These are phyloP conservation scores for Potamilus streckersoni DNA, from an alignment of 1,140 invertebrate species.

Conservation along the genomic window DNA sequence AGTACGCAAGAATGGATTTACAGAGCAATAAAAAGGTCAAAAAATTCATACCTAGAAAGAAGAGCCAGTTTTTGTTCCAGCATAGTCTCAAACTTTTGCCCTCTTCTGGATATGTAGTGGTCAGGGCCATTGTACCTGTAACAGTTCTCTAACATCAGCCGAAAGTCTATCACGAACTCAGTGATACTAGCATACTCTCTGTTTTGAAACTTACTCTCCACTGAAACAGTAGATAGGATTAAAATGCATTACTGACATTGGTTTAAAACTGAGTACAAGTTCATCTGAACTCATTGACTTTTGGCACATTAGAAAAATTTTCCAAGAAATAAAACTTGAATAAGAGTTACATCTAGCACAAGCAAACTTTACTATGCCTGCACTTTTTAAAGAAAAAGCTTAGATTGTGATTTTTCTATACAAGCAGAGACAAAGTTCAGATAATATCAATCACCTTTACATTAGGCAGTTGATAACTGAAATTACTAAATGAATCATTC, in stretches of 20 bases:
- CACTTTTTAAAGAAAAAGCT: no score
- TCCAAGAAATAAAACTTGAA: neutral
- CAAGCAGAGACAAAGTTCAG: no score
- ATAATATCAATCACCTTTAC: no score
- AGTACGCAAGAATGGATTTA: neutral
- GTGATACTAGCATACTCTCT: slow-evolving; percentile 67
- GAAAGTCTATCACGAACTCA: slow-evolving; percentile 70
- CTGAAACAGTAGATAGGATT: slow-evolving; percentile 53
- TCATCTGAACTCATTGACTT: neutral
- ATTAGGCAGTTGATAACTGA: no score
- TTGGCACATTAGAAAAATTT: neutral
- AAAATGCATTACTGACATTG: neutral
- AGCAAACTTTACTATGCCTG: neutral
- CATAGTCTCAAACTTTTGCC: slow-evolving; percentile 69
- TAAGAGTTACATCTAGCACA: neutral
- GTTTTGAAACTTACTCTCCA: slow-evolving; percentile 68
- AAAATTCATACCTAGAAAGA: slow-evolving; percentile 63
- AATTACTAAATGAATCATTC: no score
- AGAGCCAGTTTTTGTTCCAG: slow-evolving; percentile 70
- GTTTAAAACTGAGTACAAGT: neutral
- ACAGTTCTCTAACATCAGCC: slow-evolving; percentile 72
- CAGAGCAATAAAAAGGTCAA: neutral
- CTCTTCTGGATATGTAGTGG: slow-evolving; percentile 69
- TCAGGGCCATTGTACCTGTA: slow-evolving; percentile 71
- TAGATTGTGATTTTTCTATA: no score